A percentile compares a stretch with the other conserved stretches of the same genome.
Evolutionary conservation across 2,797 vertebrate genomes (phyloP).

Genomic region (Melanotaenia boesemani): DNA sequence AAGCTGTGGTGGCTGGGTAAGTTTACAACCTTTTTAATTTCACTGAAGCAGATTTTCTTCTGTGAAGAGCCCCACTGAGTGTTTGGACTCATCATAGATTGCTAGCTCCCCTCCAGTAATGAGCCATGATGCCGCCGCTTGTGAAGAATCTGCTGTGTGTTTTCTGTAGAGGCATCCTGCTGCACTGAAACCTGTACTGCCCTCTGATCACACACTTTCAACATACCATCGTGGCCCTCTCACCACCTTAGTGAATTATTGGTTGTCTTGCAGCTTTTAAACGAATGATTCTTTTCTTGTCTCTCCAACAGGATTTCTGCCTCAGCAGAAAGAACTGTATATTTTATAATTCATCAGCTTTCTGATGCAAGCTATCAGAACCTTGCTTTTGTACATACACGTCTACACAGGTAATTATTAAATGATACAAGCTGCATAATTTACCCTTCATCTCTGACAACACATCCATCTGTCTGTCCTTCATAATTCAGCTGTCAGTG

Average conservation of each 20-base stretch:
- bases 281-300: slow-evolving; percentile 10
- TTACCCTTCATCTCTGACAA: slow-evolving; percentile 48
- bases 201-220: neutral
- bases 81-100: slow-evolving; percentile 47
- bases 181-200: neutral
- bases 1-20: neutral
- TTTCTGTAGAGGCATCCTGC: slow-evolving; percentile 35
- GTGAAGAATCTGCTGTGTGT: slow-evolving; percentile 43
- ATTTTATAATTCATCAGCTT: slow-evolving; percentile 18
- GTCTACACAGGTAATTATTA: slow-evolving; percentile 42
- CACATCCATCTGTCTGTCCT: slow-evolving; percentile 60
- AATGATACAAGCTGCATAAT: slow-evolving; percentile 22
- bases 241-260: slow-evolving; percentile 5
- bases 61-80: slow-evolving; percentile 29
- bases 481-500: slow-evolving; percentile 49
- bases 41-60: slow-evolving; percentile 23
- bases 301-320: slow-evolving; percentile 21
- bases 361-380: slow-evolving; percentile 1
- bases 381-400: slow-evolving; percentile 3
- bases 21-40: slow-evolving; percentile 29
- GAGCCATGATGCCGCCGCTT: slow-evolving; percentile 56
- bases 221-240: slow-evolving; percentile 14
- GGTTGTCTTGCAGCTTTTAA: slow-evolving; percentile 24
- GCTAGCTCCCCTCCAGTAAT: slow-evolving; percentile 52
- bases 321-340: slow-evolving; percentile 23